A percentile compares a stretch with the other conserved stretches of the same genome.
Evolutionary conservation across 2,888 invertebrate species (phyloP).

Genomic region (Eupithecia subfuscata): DNA sequence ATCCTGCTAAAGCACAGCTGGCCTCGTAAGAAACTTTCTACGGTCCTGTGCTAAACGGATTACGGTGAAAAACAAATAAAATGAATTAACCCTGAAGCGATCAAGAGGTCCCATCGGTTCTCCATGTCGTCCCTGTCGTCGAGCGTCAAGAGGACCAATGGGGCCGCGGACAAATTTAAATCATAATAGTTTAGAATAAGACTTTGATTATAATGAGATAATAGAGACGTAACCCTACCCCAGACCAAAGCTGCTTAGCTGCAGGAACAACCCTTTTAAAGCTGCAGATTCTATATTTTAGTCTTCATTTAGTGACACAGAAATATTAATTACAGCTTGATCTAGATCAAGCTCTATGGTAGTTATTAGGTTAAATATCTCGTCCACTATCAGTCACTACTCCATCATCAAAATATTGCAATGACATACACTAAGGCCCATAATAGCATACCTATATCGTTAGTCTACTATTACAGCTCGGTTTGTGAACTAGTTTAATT

Average conservation of each 20-base stretch:
- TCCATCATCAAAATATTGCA: slow-evolving; percentile 16
- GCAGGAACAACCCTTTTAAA: not conserved
- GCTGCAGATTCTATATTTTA: not conserved
- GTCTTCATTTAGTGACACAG: not conserved
- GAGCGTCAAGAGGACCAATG: no score
- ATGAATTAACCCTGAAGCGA: no score
- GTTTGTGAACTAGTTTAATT: slow-evolving; percentile 60
- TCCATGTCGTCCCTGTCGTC: no score
- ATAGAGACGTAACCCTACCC: not conserved
- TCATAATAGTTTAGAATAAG: no score
- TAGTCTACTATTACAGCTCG: slow-evolving; percentile 53
- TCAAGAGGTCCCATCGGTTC: no score
- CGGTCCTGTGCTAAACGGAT: no score
- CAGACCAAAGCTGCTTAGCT: not conserved
- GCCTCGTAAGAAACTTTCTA: no score
- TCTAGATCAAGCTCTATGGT: not conserved
- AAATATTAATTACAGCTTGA: not conserved
- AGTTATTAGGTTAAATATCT: not conserved
- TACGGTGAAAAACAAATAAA: no score
- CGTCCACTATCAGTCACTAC: not conserved
- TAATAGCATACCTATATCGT: slow-evolving; percentile 62
- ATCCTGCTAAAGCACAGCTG: no score
- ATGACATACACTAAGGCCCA: slow-evolving; percentile 48
- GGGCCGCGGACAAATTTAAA: no score
- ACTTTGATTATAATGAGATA: not conserved